Evolutionary conservation across 2,113 vertebrate genomes (phyloP).

Genomic region (Rostratula benghalensis): DNA sequence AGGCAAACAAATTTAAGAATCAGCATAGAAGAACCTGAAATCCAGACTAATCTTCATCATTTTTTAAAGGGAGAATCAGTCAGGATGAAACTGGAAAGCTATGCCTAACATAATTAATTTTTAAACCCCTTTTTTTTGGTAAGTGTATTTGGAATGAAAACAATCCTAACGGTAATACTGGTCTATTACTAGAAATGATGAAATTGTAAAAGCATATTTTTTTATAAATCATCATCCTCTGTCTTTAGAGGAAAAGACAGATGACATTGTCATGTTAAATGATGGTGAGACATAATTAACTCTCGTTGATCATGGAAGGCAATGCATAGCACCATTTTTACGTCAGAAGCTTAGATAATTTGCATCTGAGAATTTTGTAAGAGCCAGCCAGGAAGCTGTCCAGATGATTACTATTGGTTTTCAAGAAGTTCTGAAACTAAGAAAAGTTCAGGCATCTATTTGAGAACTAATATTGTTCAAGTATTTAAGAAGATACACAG

Average conservation of each 20-base stretch:
- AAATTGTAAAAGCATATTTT: slow-evolving; percentile 46
- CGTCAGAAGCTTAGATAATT: slow-evolving; percentile 19
- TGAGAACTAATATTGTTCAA: background rate
- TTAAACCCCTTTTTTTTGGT: slow-evolving; percentile 18
- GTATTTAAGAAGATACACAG: background rate
- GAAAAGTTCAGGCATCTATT: background rate
- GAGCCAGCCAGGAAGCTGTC: slow-evolving; percentile 12
- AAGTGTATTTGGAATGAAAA: slow-evolving; percentile 62
- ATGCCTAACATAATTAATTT: slow-evolving; percentile 54
- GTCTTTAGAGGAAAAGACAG: slow-evolving; percentile 35
- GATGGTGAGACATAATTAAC: slow-evolving; percentile 56
- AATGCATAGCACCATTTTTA: slow-evolving; percentile 37
- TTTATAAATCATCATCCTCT: slow-evolving; percentile 33
- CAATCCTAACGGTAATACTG: slow-evolving; percentile 36
- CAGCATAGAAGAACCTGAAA: background rate
- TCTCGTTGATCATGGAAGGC: slow-evolving; percentile 31
- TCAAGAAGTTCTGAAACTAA: background rate
- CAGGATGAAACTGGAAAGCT: slow-evolving; percentile 32
- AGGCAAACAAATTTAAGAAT: slow-evolving; percentile 19
- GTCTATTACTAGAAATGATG: slow-evolving; percentile 58
- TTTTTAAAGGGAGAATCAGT: slow-evolving; percentile 40
- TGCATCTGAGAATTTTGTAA: background rate
- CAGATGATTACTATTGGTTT: background rate
- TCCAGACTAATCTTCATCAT: slow-evolving; percentile 37
- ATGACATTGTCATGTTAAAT: slow-evolving; percentile 46